Evolutionary conservation across 2,797 vertebrate species (phyloP), one percentile per base, ranked within the genome.

Genomic region (Loris lydekkerianus): DNA sequence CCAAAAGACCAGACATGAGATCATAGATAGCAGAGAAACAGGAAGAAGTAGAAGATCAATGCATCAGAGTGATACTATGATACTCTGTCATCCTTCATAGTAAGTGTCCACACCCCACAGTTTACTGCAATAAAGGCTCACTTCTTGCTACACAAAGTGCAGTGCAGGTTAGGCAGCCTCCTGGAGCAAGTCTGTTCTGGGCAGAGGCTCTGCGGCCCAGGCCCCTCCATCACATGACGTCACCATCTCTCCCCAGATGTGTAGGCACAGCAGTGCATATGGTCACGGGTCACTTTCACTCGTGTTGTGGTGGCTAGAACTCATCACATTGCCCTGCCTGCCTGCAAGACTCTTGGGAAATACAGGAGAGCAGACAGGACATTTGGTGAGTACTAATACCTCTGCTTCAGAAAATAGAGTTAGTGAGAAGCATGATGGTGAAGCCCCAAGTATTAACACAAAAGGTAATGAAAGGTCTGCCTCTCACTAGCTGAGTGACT

Each of bases 261-360:
- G 67, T 80, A 72, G 15, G 7, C 21, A 87, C 10, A 83, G 9
- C 0, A 5, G 18, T 11, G 49, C 37, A 87, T 49, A 85, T 67
- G 67, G 76, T 96, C 40, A 84, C 23, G 61, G 34, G n/a, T 75
- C 40, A 21, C 56, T 92, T 88, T 91, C 49, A 91, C 40, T 86
- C 5, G 53, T 67, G 77, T 29, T 46, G 11, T 43, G 1, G 60
- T 85, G 13, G 29, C 60, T 94, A 69, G 49, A 92, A 69, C 7
- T 56, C 80, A 23, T 87, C 9, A 43, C 15, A 25, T 61, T 49
- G 25, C 17, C 23, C 7, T 67, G 10, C 37, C 40, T 56, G 77
- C 72, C 15, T 78, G 25, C n/a, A 61, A 87, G 56, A 20, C 15
- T 46, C 61, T 20, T 77, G 43, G 21, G 46, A 93, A 72, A 2